Conservation (phyloP, 2,797 vertebrate species). For the Lycodopsis pacificus region DNA sequence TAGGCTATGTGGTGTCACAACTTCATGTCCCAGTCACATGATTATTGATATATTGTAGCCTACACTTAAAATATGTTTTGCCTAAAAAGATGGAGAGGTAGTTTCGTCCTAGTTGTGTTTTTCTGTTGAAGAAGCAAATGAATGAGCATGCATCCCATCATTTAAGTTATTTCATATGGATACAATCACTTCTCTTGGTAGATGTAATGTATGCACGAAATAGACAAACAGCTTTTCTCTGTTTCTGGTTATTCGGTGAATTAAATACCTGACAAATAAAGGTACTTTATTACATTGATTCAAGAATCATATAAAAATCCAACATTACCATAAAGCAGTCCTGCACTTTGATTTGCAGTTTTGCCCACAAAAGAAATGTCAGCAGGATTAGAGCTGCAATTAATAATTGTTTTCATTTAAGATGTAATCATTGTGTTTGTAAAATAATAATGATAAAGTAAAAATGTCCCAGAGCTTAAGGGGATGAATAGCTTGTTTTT, state of each 20-base stretch:
- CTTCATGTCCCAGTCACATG: neutral
- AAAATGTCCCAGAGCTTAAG: neutral
- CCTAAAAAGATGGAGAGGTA: neutral
- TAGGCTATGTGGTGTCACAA: neutral
- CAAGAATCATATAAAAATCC: neutral
- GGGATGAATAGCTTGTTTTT: neutral
- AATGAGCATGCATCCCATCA: neutral
- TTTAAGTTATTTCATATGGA: neutral
- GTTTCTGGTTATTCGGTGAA: slow-evolving; percentile 1
- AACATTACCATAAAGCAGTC: neutral
- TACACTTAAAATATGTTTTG: neutral
- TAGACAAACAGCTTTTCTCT: neutral
- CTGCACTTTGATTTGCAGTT: neutral
- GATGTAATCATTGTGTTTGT: neutral
- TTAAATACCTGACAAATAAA: neutral
- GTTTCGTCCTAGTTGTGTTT: neutral
- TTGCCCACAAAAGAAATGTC: neutral
- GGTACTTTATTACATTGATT: neutral
- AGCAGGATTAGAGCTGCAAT: neutral
- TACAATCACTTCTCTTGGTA: neutral
- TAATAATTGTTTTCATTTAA: neutral
- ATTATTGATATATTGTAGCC: neutral
- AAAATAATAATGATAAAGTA: too few relatives aligned
- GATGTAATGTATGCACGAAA: neutral
- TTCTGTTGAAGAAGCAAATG: neutral